phyloP scores from a whole-genome alignment of 1,140 invertebrate species.

The Hypothenemus hampei region DNA sequence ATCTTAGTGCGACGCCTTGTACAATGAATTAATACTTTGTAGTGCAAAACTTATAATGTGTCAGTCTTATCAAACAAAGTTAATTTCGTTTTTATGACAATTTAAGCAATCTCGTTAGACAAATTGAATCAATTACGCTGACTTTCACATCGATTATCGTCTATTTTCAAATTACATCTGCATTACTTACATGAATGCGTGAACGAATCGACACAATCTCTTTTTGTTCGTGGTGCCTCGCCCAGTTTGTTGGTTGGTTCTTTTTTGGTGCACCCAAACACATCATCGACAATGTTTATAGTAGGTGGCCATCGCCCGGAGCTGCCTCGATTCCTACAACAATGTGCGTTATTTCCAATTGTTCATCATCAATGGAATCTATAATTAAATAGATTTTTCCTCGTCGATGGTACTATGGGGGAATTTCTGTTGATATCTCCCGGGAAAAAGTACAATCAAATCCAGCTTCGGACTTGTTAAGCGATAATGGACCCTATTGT shows the following conservation, averaged over 20 bases:
- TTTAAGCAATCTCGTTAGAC: too few species aligned
- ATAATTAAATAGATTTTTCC: conserved; percentile 27
- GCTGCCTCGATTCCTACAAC: conserved; percentile 25
- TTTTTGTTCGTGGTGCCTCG: conserved; percentile 32
- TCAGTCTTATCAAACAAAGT: too few species aligned
- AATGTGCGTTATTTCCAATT: conserved; percentile 34
- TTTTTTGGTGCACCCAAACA: conserved; percentile 31
- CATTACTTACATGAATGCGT: conserved; percentile 39
- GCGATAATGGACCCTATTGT: too few species aligned
- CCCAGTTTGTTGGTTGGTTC: too few species aligned
- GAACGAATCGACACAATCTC: conserved; percentile 36
- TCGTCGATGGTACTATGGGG: too few species aligned
- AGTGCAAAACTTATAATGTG: too few species aligned
- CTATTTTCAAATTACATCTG: conserved; percentile 33
- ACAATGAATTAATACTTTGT: too few species aligned
- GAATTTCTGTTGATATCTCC: too few species aligned
- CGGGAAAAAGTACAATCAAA: too few species aligned
- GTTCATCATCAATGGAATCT: conserved; percentile 32
- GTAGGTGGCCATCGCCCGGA: conserved; percentile 35
- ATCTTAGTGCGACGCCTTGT: too few species aligned
- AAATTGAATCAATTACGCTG: background rate
- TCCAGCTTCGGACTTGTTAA: too few species aligned
- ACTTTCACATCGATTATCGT: conserved; percentile 38
- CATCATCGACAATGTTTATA: conserved; percentile 39
- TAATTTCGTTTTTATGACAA: too few species aligned